These are phyloP conservation scores for Dendropsophus ebraccatus DNA, from an alignment of 2,113 vertebrate species.

Conservation along the genomic window DNA sequence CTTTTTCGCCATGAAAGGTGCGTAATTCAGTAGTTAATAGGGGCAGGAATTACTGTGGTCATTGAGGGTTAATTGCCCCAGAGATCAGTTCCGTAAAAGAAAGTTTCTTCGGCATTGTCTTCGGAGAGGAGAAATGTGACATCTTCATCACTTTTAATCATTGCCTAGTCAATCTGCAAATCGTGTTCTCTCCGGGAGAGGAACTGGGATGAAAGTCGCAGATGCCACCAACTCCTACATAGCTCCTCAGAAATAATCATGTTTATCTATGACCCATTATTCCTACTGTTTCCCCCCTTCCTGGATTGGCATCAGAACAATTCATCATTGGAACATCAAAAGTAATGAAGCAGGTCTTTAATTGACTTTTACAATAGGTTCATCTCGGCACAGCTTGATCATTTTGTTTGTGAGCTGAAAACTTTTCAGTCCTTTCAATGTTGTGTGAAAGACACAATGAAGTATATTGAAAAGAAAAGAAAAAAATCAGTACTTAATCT, in stretches of 20 bases:
- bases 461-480: not conserved
- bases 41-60: too few relatives aligned
- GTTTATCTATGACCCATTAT: conserved; percentile 54
- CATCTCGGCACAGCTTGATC: not conserved
- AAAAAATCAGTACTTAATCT: not conserved
- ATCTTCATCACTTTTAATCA: conserved; percentile 50
- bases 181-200: conserved; percentile 50
- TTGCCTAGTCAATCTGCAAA: conserved; percentile 51
- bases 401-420: not conserved
- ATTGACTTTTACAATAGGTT: conserved; percentile 31
- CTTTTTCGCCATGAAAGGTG: too few relatives aligned
- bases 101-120: not conserved
- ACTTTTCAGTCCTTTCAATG: not conserved
- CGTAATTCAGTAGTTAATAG: not conserved
- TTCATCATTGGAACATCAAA: conserved; percentile 40
- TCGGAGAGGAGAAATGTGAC: conserved; percentile 1
- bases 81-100: not conserved
- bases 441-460: not conserved
- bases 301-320: conserved; percentile 36
- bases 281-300: conserved; percentile 41
- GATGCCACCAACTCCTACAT: conserved; percentile 52
- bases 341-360: conserved; percentile 32
- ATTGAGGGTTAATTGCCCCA: not conserved
- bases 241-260: conserved; percentile 53
- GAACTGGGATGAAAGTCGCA: conserved; percentile 48